phyloP scores from a whole-genome alignment of 2,113 vertebrate species.

The Cygnus buccinator region DNA sequence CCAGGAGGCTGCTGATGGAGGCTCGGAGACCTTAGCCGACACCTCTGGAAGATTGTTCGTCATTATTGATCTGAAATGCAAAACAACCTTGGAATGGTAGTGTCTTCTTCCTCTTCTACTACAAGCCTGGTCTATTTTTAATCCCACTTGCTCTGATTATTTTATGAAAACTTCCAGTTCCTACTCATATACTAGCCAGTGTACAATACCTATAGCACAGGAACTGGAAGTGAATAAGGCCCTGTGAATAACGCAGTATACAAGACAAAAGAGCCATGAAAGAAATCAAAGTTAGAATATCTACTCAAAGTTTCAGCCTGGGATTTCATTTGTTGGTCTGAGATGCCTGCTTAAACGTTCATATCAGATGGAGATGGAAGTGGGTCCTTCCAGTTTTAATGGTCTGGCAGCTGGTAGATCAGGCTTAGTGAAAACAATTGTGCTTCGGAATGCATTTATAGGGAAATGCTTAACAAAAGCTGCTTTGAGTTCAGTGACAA shows the following conservation, averaged over 20 bases:
- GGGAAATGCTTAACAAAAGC: not conserved
- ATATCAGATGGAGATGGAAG: not conserved
- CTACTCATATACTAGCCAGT: not conserved
- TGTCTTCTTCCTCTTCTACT: not conserved
- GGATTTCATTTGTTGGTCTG: not conserved
- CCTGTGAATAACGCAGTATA: not conserved
- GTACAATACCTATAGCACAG: not conserved
- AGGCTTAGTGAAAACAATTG: not conserved
- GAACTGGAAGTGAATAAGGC: not conserved
- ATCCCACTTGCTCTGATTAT: not conserved
- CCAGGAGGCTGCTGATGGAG: not conserved
- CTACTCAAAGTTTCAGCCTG: not conserved
- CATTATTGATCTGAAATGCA: not conserved
- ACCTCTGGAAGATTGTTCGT: not conserved
- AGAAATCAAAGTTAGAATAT: not conserved
- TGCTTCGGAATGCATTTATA: not conserved
- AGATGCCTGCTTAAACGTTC: not conserved
- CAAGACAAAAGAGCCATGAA: not conserved
- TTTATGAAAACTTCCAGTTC: not conserved
- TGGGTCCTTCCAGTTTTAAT: accelerated
- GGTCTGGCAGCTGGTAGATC: constrained; percentile 2
- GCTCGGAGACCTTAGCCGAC: not conserved
- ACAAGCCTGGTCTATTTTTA: not conserved
- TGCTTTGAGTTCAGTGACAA: constrained; percentile 11
- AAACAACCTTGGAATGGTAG: not conserved